Conservation (phyloP, 2,797 vertebrate species). For the Gastrophryne carolinensis region DNA sequence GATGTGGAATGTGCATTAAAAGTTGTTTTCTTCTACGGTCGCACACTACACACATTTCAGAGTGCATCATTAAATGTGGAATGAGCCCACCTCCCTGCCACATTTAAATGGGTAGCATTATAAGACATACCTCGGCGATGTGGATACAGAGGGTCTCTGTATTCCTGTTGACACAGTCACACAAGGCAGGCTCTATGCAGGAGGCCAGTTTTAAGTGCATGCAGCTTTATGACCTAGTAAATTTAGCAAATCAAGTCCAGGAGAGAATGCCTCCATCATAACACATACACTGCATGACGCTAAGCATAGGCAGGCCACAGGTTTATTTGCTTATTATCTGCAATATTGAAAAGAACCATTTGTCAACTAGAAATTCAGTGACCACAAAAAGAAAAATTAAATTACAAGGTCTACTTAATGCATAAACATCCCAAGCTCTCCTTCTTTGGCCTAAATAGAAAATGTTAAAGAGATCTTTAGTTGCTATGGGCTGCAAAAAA, state of each 20-base stretch:
- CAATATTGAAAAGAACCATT: neutral
- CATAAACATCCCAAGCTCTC: no score
- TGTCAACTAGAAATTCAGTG: neutral
- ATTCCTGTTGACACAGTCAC: neutral
- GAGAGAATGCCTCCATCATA: constrained; percentile 1
- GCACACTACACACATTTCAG: neutral
- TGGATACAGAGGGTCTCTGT: constrained; percentile 9
- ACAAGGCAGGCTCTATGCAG: constrained; percentile 34
- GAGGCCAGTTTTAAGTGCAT: neutral
- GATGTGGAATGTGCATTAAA: constrained; percentile 28
- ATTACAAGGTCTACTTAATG: neutral
- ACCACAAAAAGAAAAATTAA: neutral
- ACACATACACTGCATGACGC: neutral
- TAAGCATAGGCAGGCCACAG: neutral
- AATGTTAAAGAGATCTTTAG: no score
- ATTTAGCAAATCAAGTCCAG: neutral
- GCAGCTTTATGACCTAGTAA: constrained; percentile 27
- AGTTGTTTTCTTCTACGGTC: neutral
- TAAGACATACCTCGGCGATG: neutral
- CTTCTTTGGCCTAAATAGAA: no score
- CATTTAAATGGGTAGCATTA: neutral
- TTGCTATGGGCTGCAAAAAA: no score
- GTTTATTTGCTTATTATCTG: neutral
- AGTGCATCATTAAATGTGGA: constrained; percentile 1
- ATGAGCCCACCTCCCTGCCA: neutral